Conservation (phyloP, 2,888 invertebrate genomes). For the Megamerina dolium region DNA sequence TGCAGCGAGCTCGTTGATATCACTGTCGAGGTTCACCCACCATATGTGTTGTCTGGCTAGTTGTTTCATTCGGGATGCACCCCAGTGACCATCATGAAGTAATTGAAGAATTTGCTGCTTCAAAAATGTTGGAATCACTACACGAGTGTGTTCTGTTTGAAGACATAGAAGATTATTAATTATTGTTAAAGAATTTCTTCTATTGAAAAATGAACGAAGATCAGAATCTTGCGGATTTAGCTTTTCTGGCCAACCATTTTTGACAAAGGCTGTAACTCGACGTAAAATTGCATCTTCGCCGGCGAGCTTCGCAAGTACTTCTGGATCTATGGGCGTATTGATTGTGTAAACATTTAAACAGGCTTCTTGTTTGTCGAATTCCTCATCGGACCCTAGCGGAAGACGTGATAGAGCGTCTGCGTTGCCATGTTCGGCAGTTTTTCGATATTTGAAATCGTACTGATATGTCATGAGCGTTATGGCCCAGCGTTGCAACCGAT, state of each 20-base stretch:
- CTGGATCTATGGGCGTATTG: constrained; percentile 2
- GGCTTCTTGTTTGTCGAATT: constrained; percentile 5
- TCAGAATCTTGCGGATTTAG: constrained; percentile 4
- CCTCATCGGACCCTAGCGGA: not conserved
- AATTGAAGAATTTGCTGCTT: constrained; percentile 6
- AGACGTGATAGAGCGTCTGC: no score
- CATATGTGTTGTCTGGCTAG: constrained; percentile 14
- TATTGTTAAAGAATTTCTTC: constrained; percentile 5
- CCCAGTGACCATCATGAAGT: constrained; percentile 13
- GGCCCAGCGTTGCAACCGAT: no score
- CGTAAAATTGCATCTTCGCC: not conserved
- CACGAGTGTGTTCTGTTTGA: constrained; percentile 8
- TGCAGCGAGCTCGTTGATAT: constrained; percentile 5
- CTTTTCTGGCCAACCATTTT: constrained; percentile 7
- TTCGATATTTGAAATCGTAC: constrained; percentile 5
- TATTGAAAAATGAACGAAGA: constrained; percentile 6
- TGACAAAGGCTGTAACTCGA: not conserved
- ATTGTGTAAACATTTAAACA: not conserved
- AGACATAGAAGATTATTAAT: constrained; percentile 9
- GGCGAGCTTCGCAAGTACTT: not conserved
- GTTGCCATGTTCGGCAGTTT: constrained; percentile 1
- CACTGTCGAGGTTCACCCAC: constrained; percentile 14
- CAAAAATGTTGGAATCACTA: constrained; percentile 9
- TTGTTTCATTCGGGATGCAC: constrained; percentile 10
- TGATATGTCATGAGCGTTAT: no score